These are phyloP conservation scores for Agonopterix arenella DNA, from an alignment of 2,888 invertebrate species.

Conservation along the genomic window DNA sequence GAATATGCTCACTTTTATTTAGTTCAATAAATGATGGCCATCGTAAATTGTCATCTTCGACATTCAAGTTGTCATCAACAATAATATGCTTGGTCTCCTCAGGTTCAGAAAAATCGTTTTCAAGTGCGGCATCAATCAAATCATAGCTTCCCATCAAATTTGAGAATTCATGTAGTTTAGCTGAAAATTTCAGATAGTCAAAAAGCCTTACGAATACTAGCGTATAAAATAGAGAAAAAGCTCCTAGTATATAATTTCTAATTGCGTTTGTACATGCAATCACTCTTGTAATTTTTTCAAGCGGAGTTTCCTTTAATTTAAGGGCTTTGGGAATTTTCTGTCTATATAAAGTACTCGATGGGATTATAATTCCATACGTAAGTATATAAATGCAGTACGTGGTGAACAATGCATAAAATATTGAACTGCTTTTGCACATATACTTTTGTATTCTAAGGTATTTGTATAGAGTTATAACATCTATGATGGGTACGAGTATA, in stretches of 20 bases:
- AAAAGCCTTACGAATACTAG: slow-evolving; percentile 41
- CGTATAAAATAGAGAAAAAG: slow-evolving; percentile 47
- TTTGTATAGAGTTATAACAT: slow-evolving; percentile 35
- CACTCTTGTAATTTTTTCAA: slow-evolving; percentile 32
- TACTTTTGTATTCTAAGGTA: slow-evolving; percentile 21
- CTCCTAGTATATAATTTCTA: slow-evolving; percentile 48
- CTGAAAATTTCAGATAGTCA: slow-evolving; percentile 50
- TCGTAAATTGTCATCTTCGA: slow-evolving; percentile 7
- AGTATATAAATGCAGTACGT: slow-evolving; percentile 26
- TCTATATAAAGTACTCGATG: slow-evolving; percentile 32
- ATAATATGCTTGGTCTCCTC: not conserved
- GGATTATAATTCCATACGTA: slow-evolving; percentile 36
- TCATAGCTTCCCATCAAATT: slow-evolving; percentile 49
- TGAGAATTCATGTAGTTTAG: slow-evolving; percentile 51
- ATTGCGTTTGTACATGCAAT: slow-evolving; percentile 41
- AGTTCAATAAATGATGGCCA: slow-evolving; percentile 41
- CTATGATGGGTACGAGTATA: slow-evolving; percentile 34
- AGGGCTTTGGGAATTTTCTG: slow-evolving; percentile 17
- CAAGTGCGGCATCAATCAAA: slow-evolving; percentile 28
- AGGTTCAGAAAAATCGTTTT: not conserved
- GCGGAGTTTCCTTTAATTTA: slow-evolving; percentile 19
- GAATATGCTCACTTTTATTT: slow-evolving; percentile 26
- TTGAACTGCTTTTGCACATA: slow-evolving; percentile 10
- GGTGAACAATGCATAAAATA: slow-evolving; percentile 4
- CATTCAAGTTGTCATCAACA: slow-evolving; percentile 5